These are phyloP conservation scores for Eulacestoma nigropectus DNA, from an alignment of 2,113 vertebrate species.

Conservation along the genomic window DNA sequence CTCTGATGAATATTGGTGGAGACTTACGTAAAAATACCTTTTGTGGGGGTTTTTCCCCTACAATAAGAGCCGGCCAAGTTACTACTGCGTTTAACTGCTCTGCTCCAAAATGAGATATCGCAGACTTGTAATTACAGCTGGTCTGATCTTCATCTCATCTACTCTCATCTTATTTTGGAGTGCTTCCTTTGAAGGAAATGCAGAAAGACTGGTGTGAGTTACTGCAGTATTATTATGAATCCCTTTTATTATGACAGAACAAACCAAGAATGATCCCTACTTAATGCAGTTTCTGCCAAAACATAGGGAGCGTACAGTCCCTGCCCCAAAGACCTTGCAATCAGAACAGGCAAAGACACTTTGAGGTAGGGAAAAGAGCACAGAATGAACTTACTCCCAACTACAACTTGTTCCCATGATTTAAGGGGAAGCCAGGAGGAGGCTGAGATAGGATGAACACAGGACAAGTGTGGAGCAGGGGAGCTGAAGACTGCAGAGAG, in stretches of 20 bases:
- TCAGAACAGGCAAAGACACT: background rate
- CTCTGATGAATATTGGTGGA: background rate
- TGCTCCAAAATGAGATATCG: background rate
- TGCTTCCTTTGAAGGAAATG: constrained; percentile 32
- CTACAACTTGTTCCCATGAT: background rate
- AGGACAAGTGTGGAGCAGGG: background rate
- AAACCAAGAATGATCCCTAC: background rate
- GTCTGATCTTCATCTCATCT: constrained; percentile 21
- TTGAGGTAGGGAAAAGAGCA: background rate
- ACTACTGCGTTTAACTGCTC: background rate
- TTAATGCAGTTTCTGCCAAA: background rate
- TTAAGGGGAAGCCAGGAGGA: background rate
- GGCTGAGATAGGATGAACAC: background rate
- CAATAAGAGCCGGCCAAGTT: background rate
- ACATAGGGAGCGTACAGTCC: background rate
- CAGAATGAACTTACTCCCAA: background rate
- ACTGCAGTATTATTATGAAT: background rate
- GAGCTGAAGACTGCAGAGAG: background rate
- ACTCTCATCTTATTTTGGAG: constrained; percentile 26
- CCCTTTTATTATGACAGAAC: constrained; percentile 2
- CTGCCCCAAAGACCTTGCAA: background rate
- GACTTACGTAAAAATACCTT: background rate
- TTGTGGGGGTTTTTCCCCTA: background rate
- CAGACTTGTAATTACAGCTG: constrained; percentile 29
- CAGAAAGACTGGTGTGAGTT: background rate